Base-by-base conservation (phyloP, 1,140 invertebrate species). In the Lysiphlebus fabarum region DNA sequence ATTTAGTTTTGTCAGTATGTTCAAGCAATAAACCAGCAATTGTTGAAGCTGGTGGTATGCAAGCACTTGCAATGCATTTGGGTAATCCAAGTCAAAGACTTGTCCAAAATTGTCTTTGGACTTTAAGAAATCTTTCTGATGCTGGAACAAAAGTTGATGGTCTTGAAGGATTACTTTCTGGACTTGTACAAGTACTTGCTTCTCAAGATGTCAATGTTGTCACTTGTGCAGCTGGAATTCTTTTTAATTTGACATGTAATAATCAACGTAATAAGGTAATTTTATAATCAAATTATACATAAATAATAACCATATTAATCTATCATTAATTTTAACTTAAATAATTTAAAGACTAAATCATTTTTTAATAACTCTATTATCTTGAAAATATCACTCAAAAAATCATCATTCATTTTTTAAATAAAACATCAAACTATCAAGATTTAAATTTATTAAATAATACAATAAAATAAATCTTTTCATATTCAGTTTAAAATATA, bases 171-270 rank as follows among this genome's bases (percentile, higher is more conserved):
- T 82, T 99, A 4, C 82, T 98, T 12, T 90, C 95, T 71, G 91
- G 92, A 67, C 81, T 99, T 45, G 94, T 98, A 4, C 91, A 95
- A 70, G 87, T 98, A 0, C 80, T 99, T 11, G 86, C 87, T 8
- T 94, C 92, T 4, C 89, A 87, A 57, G 96, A 99, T 77, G 92
- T 96, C 26, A 98, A 96, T 73, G 90, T 96, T 56, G 94, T 99
- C 7, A 98, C 96, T 11, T 99, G 96, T 77, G 92, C 95, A 44
- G 95, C 96, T 67, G 97, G 97, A 51, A 99, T 99, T 62, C 82
- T 99, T 4, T 98, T 95, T 26, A 99, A 99, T 82, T 82, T 99
- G 72, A 99, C 97, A 6, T 99, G 97, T 80, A 99, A 99, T 79
- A 99, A 99, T 82, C 94, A 97, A 74, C 86, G 92, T 34, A 99